These are phyloP conservation scores for Sporophila hypoxantha DNA, from an alignment of 2,113 vertebrate species.

Conservation along the genomic window DNA sequence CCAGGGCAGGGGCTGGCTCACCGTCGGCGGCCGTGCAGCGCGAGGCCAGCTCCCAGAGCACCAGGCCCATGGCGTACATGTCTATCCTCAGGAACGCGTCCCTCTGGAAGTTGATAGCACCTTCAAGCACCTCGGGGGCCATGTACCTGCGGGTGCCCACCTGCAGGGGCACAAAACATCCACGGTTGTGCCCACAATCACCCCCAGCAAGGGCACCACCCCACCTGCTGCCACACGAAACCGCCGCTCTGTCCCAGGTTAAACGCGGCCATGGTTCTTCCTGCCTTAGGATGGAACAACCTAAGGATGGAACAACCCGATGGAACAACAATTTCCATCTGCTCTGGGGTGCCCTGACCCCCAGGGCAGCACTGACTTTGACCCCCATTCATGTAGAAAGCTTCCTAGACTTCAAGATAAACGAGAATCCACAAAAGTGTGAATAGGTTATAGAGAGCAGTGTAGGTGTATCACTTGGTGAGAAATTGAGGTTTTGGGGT, in stretches of 20 bases:
- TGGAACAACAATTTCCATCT: too few relatives aligned
- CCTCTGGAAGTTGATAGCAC: conserved; percentile 97
- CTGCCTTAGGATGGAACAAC: not conserved
- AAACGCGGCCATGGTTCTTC: accelerated
- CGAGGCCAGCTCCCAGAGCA: conserved; percentile 91
- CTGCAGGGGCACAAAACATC: conserved; percentile 53
- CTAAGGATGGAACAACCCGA: too few relatives aligned
- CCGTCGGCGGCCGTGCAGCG: conserved; percentile 94
- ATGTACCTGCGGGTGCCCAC: conserved; percentile 96
- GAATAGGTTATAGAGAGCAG: too few relatives aligned
- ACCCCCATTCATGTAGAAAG: too few relatives aligned
- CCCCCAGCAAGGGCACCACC: not conserved
- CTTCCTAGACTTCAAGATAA: too few relatives aligned
- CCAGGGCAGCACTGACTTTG: too few relatives aligned
- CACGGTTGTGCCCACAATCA: accelerated
- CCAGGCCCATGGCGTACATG: conserved; percentile 93
- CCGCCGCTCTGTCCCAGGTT: accelerated
- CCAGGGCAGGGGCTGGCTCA: not conserved
- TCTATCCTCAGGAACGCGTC: conserved; percentile 96
- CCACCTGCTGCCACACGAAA: accelerated
- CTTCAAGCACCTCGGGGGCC: conserved; percentile 97
- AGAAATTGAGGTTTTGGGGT: too few relatives aligned
- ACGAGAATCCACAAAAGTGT: too few relatives aligned
- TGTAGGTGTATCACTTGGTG: too few relatives aligned
- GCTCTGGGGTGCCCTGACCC: too few relatives aligned